Conservation (phyloP, 2,888 invertebrate genomes). For the Carterocephalus palaemon region DNA sequence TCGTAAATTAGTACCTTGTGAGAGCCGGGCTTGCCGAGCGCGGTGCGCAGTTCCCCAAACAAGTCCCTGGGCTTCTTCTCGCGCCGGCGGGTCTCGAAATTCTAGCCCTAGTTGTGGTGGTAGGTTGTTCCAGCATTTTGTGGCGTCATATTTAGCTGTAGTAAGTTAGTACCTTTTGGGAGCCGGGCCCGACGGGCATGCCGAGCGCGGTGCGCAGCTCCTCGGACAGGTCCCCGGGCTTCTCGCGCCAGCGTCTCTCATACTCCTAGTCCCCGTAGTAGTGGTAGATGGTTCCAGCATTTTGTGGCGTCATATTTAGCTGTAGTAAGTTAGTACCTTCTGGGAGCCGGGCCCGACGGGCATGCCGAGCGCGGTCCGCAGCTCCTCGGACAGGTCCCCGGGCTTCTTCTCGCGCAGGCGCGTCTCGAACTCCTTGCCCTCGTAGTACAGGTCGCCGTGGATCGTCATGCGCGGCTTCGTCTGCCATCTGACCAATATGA, state of each 20-base stretch:
- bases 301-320: no score
- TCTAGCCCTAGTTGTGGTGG: no score
- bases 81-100: no score
- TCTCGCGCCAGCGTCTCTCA: conserved; percentile 97
- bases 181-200: conserved; percentile 98
- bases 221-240: conserved; percentile 98
- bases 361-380: conserved; percentile 98
- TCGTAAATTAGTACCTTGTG: conserved; percentile 89
- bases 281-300: no score
- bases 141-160: no score
- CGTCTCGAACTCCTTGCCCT: conserved; percentile 99
- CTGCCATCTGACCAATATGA: conserved; percentile 97
- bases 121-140: no score
- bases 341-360: conserved; percentile 96
- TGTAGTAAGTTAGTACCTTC: conserved; percentile 75
- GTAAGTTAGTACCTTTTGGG: conserved; percentile 88
- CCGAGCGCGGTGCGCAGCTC: conserved; percentile 97
- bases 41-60: conserved; percentile 96
- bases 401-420: conserved; percentile 98
- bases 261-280: conserved; percentile 99
- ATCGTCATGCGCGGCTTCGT: conserved; percentile 99
- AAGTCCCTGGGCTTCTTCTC: conserved; percentile 99
- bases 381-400: conserved; percentile 96
- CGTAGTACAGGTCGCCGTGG: conserved; percentile 99
- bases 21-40: conserved; percentile 97